Base-by-base conservation (phyloP, 1,140 invertebrate species). In the Brachionus rotundiformis region DNA sequence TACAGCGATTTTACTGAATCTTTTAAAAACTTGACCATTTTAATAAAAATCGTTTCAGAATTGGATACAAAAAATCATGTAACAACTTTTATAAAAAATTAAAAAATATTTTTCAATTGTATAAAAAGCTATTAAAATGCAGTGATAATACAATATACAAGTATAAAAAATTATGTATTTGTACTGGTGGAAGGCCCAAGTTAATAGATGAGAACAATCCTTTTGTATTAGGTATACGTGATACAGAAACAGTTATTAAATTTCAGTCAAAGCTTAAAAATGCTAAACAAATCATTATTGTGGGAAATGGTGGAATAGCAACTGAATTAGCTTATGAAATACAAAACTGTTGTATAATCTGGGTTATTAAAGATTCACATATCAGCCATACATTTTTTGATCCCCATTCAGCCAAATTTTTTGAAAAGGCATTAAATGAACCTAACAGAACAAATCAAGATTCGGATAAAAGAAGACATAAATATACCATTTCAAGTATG, bases 331-430 rank as follows among this genome's bases (percentile, higher is more conserved):
- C 29, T n/a, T 59, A 96, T 87, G 94, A 96, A 86, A 90, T 96
- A 16, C 89, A 91, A 86, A 91, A 92, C 23, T 90, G 95, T 75
- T 91, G 96, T 85, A 91, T 98, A 27, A 89, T 96, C 36, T 99
- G 97, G 97, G 91, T 93, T 0, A 92, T 99, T 10, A 95, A 94
- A 87, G 94, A 98, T 89, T 91, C 92, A 83, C 93, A 94, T 83
- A 95, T 98, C 84, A 93, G 93, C 7, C 92, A 94, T 23, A 94
- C 94, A 10, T 99, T 98, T 89, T 91, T 98, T 41, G 96, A 98
- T 90, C 91, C 93, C 19, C 95, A 94, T n/a, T 95, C 95, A 25
- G 93, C 94, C 5, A 91, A 96, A 89, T 98, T 98, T 89, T 95
- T 98, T 84, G 91, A 93, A 83, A 85, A 87, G 6, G 84, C 88